A percentile compares a stretch with the other conserved stretches of the same genome.
Evolutionary conservation across 1,140 invertebrate species (phyloP).

Genomic region (Bombus picipes): DNA sequence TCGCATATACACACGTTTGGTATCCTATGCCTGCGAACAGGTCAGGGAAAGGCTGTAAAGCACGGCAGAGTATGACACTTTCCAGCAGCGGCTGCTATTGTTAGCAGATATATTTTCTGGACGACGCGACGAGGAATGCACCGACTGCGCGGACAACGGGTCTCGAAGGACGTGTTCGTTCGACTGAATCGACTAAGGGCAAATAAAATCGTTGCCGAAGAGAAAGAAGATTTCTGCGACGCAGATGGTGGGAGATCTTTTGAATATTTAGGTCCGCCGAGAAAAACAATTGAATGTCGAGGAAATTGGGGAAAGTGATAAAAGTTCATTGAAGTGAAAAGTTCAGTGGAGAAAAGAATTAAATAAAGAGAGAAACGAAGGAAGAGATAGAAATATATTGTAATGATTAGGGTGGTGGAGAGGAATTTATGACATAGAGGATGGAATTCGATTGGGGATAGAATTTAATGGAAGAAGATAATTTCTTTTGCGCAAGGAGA

Average conservation of each 20-base stretch:
- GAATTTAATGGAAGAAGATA: background rate
- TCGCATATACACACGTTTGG: background rate
- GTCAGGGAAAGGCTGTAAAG: conserved; percentile 63
- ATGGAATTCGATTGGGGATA: background rate
- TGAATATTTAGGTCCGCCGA: fast-evolving
- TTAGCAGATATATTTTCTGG: background rate
- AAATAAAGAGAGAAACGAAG: too few species aligned
- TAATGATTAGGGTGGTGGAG: too few species aligned
- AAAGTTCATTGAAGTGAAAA: background rate
- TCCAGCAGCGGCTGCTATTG: background rate
- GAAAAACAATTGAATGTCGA: background rate
- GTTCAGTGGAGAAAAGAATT: too few species aligned
- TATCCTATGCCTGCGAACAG: conserved; percentile 26
- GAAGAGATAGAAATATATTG: too few species aligned
- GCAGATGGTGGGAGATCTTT: background rate
- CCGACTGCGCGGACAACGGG: background rate
- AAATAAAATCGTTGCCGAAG: background rate
- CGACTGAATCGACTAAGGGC: background rate
- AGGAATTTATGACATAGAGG: too few species aligned
- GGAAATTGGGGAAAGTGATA: too few species aligned
- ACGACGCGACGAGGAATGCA: background rate
- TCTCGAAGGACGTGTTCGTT: background rate
- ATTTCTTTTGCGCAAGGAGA: background rate
- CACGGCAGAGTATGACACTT: conserved; percentile 8
- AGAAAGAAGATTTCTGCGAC: too few species aligned